Evolutionary conservation across 92 coral and sea anemone species (phyloP).

Genomic region (Phenganax stokvisi): DNA sequence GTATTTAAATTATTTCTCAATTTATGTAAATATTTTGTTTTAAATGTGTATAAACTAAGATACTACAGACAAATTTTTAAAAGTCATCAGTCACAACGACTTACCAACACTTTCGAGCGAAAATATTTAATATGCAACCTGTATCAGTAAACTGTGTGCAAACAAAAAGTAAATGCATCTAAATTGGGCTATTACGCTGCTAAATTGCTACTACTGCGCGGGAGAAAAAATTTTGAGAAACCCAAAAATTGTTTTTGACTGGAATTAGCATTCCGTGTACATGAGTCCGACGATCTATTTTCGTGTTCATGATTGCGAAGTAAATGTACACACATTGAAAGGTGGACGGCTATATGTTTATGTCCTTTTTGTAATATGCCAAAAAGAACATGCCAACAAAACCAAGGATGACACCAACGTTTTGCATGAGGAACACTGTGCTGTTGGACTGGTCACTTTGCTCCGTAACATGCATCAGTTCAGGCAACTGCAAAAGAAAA

Average conservation of each 20-base stretch:
- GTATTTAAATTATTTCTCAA: background rate
- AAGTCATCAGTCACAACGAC: no score
- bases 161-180: no score
- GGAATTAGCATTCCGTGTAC: background rate
- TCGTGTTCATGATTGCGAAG: background rate
- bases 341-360: conserved; percentile 7
- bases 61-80: background rate
- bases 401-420: conserved; percentile 67
- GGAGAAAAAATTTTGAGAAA: background rate
- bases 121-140: no score
- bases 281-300: background rate
- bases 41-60: background rate
- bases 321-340: background rate
- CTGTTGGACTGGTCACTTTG: conserved; percentile 59
- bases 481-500: conserved; percentile 66
- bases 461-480: conserved; percentile 84
- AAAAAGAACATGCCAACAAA: conserved; percentile 70
- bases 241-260: background rate
- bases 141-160: no score
- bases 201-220: no score
- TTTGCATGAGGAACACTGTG: conserved; percentile 60
- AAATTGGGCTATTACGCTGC: no score
- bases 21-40: background rate
- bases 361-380: conserved; percentile 71
- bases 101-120: no score